Evolutionary conservation across 2,797 vertebrate genomes (phyloP), one percentile per base, ranked within the genome.

Genomic region (Myoxocephalus aenaeus): DNA sequence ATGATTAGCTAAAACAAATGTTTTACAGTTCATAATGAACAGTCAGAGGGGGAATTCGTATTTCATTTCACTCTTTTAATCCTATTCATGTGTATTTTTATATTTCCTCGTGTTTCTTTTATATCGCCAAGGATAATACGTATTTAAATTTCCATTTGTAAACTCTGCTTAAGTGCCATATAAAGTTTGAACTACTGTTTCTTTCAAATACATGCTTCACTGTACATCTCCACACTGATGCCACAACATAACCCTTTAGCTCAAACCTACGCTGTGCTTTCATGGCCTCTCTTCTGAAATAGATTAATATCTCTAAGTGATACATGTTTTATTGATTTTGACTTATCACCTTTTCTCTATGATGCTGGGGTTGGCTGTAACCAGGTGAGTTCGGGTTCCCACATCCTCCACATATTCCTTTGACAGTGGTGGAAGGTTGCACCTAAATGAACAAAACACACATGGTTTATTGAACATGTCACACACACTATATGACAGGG

Each of bases 351-450:
- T 97, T 88, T 97, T 98, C 88, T 97, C 96, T 72, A 99, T 98
- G 85, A 99, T 99, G 92, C 98, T 99, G 78, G 98, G 98, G 89
- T 99, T 99, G 68, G 97, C 97, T 12, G 98, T 99, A 71, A 99
- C 98, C 88, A 99, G 90, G 57, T 99, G 96, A 2, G 96, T 97
- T 92, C 88, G 97, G 40, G 87, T 95, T 69, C 98, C 98, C 42
- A 99, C 97, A 0, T 99, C 97, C 42, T 90, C 94, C 75, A 91
- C 95, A 73, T 98, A 98, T 67, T 96, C 93, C 77, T 95, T 96
- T 72, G 96, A 97, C 0, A 99, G 91, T 0, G 98, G 98, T 34
- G 98, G 98, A 51, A 99, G 97, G 90, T 99, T 99, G 88, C 98
- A 99, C 89, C 98, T 99, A 86, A 46, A 86, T 6, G 10, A 74